Evolutionary conservation across 2,797 vertebrate genomes (phyloP), one percentile per base, ranked within the genome.

Genomic region (Artibeus lituratus): DNA sequence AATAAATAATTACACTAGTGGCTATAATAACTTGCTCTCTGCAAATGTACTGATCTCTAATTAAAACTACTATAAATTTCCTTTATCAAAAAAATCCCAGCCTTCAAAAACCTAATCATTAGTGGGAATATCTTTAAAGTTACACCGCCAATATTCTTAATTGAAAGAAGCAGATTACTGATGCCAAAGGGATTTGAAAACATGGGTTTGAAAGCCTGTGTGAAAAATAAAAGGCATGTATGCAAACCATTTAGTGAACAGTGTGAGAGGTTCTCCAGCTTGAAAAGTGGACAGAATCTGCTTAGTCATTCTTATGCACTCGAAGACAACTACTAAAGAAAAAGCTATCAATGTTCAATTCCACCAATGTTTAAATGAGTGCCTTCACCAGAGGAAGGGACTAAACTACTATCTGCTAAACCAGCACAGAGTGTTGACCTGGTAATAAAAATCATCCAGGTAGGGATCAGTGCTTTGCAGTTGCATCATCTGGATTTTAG

Each of bases 401-500:
- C 15, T 24, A 69, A 44, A 47, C 14, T 37, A 10, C 35, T 8
- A 24, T 2, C 22, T 16, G 59, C 10, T 53, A 47, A 57, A 59
- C 2, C 8, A 42, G 39, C 53, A 53, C 26, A 78, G 10, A 49
- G 55, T n/a, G n/a, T 24, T 51, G 96, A 99, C 99, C 99, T 99
- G 99, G 94, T 99, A 99, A 97, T 99, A 99, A 98, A 99, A 99
- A 92, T 99, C 99, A 86, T 99, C 99, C 98, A 99, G 98, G 97
- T 99, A 99, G 7, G 99, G 99, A 92, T 99, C 99, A 83, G 99
- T 99, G 98, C 99, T 99, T 96, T 99, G 99, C 76, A 99, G 98
- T 87, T 99, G 99, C 99, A 99, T 99, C 99, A 99, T 99, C 98
- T 99, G 99, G 96, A 99, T 99, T 95, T 99, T 99, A 7, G 99